Percentiles rank a stretch among this genome's conserved stretches.
Conservation (phyloP, 2,113 vertebrate species). For the Trachemys scripta region DNA sequence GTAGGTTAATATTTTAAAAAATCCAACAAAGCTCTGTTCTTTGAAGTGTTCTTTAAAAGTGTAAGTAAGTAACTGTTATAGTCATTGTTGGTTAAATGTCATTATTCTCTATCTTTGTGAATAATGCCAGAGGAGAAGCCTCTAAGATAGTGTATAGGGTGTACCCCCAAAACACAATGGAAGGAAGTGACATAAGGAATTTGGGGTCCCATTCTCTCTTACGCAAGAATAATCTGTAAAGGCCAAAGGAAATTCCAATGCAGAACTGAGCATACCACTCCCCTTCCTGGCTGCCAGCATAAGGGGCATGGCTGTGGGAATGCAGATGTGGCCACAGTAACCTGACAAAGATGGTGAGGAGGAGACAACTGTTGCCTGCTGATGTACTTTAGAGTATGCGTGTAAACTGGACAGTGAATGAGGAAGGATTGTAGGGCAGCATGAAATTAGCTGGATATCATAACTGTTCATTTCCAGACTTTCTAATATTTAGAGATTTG, state of each 20-base stretch:
- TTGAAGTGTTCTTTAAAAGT: background rate
- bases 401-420: background rate
- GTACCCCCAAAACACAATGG: background rate
- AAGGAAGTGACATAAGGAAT: constrained; percentile 7
- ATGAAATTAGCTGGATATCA: constrained; percentile 32
- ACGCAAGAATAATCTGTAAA: background rate
- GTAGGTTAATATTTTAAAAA: background rate
- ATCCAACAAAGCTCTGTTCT: background rate
- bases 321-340: constrained; percentile 6
- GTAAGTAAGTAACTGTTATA: background rate
- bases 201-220: background rate
- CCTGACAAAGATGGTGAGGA: background rate
- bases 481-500: background rate
- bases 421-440: constrained; percentile 26
- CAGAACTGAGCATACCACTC: background rate
- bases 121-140: background rate
- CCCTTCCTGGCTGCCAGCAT: constrained; percentile 28
- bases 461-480: background rate
- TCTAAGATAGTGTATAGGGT: background rate
- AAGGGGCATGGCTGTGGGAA: constrained; percentile 24
- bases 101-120: background rate
- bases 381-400: constrained; percentile 2
- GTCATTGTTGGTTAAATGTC: background rate
- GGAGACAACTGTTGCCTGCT: background rate
- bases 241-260: background rate